Conservation (phyloP, 2,113 vertebrate species). For the Aspidoscelis tigris region DNA sequence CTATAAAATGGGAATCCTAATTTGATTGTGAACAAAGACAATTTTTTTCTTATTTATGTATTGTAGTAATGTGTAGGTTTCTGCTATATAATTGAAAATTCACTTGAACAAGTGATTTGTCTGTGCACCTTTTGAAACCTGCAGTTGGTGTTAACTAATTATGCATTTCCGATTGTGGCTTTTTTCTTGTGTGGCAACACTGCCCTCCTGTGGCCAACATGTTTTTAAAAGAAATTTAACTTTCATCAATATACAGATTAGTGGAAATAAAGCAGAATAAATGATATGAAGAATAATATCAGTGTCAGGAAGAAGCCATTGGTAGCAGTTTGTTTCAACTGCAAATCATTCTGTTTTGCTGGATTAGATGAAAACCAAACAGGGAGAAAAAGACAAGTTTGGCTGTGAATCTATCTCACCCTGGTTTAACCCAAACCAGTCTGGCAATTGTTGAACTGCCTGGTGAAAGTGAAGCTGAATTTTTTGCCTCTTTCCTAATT, state of each 20-base stretch:
- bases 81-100: not conserved
- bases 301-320: too few relatives aligned
- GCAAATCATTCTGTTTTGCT: too few relatives aligned
- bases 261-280: not conserved
- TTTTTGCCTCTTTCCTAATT: too few relatives aligned
- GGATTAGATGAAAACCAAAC: too few relatives aligned
- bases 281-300: not conserved
- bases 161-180: not conserved
- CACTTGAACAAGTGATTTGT: constrained; percentile 13
- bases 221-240: not conserved
- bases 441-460: too few relatives aligned
- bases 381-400: too few relatives aligned
- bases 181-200: constrained; percentile 13
- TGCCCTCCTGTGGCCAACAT: constrained; percentile 57
- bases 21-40: constrained; percentile 1
- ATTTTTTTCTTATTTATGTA: constrained; percentile 7
- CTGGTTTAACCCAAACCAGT: too few relatives aligned
- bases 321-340: too few relatives aligned
- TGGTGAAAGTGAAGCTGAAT: too few relatives aligned
- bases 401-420: too few relatives aligned
- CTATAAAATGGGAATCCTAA: not conserved
- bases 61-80: not conserved
- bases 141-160: not conserved
- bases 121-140: not conserved
- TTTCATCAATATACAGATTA: not conserved